Percentiles rank a stretch among this genome's conserved stretches.
These are phyloP conservation scores for Epinephelus moara DNA, from an alignment of 2,113 vertebrate genomes.

Conservation along the genomic window DNA sequence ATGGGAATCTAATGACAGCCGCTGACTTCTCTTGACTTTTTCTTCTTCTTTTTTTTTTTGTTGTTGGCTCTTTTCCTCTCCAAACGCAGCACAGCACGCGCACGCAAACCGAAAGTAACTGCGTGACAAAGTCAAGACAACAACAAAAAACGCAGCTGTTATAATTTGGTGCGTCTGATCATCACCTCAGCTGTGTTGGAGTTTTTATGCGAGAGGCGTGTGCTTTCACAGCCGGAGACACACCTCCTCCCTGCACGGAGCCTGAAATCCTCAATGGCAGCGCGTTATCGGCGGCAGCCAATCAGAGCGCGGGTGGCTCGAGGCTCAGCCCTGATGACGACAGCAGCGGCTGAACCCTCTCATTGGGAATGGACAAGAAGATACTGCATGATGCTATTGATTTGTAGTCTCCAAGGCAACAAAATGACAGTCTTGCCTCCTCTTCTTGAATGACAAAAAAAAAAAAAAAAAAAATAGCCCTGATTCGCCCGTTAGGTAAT, in stretches of 20 bases:
- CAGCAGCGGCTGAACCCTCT: conserved; percentile 54
- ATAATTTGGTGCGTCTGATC: conserved; percentile 56
- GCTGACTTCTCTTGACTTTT: conserved; percentile 27
- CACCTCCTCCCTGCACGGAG: conserved; percentile 61
- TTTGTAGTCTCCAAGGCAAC: conserved; percentile 78
- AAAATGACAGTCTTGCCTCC: conserved; percentile 53
- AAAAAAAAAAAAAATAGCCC: too few species aligned
- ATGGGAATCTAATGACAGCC: conserved; percentile 28
- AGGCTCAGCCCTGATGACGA: conserved; percentile 63
- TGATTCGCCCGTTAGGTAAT: conserved; percentile 41
- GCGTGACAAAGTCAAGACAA: background rate
- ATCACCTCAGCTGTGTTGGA: conserved; percentile 14
- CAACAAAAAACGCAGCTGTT: background rate
- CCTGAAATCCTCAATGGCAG: conserved; percentile 79
- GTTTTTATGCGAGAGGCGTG: conserved; percentile 80
- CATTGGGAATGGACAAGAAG: conserved; percentile 58
- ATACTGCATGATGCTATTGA: conserved; percentile 69
- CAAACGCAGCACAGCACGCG: background rate
- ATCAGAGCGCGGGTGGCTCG: conserved; percentile 65
- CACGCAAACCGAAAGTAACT: conserved; percentile 34
- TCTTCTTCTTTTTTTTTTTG: background rate
- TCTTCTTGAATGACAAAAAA: conserved; percentile 57
- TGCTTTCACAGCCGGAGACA: conserved; percentile 49
- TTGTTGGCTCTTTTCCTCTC: background rate
- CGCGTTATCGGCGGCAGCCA: conserved; percentile 65